Conservation (phyloP, 1,140 invertebrate species). For the Drosophila truncata region DNA sequence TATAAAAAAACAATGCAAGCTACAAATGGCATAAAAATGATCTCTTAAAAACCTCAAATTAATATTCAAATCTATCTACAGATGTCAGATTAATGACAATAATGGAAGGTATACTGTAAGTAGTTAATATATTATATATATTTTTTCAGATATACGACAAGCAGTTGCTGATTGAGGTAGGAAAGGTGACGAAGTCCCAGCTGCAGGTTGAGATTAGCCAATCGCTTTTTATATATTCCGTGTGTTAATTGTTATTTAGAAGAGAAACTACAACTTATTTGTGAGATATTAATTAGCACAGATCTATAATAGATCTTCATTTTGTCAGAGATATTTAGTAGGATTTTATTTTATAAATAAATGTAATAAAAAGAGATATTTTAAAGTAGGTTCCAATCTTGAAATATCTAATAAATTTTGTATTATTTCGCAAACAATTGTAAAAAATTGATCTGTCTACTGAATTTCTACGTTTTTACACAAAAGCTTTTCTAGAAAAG, state of each 20-base stretch:
- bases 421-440: background rate
- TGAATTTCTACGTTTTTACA: background rate
- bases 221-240: background rate
- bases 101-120: constrained; percentile 2
- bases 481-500: constrained; percentile 9
- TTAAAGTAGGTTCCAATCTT: background rate
- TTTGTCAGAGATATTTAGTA: no score
- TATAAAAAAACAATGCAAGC: no score
- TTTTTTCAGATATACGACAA: constrained; percentile 20
- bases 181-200: background rate
- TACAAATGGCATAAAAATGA: no score
- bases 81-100: constrained; percentile 8
- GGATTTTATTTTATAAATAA: background rate
- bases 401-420: no score
- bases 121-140: background rate
- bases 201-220: constrained; percentile 9
- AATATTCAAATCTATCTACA: no score
- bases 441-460: background rate
- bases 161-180: constrained; percentile 24
- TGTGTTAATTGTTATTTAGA: constrained; percentile 6
- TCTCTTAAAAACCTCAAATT: background rate
- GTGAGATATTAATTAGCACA: background rate
- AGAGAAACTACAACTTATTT: background rate
- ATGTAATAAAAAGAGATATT: fast-evolving
- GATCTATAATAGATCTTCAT: background rate